Evolutionary conservation across 2,888 invertebrate species (phyloP).

Genomic region (Phyllotreta cruciferae): DNA sequence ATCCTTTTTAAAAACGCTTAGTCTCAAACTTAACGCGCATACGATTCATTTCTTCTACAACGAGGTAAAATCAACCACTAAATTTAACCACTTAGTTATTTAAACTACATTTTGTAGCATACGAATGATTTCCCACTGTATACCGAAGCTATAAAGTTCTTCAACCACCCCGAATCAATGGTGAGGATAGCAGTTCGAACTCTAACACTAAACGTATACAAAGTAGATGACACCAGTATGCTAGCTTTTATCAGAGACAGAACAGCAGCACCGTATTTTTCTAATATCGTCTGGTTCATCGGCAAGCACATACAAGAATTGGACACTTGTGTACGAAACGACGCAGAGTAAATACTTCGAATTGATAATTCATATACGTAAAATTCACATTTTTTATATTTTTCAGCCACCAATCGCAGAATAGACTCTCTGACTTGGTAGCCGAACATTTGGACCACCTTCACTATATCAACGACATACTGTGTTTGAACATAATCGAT

Average conservation of each 20-base stretch:
- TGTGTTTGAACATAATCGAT: conserved; percentile 89
- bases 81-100: conserved; percentile 22
- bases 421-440: conserved; percentile 89
- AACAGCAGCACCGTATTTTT: conserved; percentile 98
- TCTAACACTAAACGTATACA: conserved; percentile 95
- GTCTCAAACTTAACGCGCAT: conserved; percentile 95
- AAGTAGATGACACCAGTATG: conserved; percentile 94
- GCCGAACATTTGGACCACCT: conserved; percentile 97
- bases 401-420: conserved; percentile 87
- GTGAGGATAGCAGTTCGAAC: conserved; percentile 98
- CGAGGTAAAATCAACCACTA: conserved; percentile 71
- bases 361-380: neutral
- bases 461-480: conserved; percentile 96
- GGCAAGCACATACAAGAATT: conserved; percentile 96
- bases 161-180: conserved; percentile 99
- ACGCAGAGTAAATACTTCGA: conserved; percentile 82
- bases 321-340: conserved; percentile 92
- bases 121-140: conserved; percentile 99
- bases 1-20: conserved; percentile 97
- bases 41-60: conserved; percentile 99
- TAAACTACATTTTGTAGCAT: conserved; percentile 67
- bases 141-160: conserved; percentile 99
- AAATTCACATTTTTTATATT: conserved; percentile 20
- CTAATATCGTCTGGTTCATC: conserved; percentile 98
- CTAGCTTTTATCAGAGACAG: conserved; percentile 92